A percentile compares a stretch with the other conserved stretches of the same genome.
These are phyloP conservation scores for Ruditapes philippinarum DNA, from an alignment of 1,140 invertebrate genomes.

Conservation along the genomic window DNA sequence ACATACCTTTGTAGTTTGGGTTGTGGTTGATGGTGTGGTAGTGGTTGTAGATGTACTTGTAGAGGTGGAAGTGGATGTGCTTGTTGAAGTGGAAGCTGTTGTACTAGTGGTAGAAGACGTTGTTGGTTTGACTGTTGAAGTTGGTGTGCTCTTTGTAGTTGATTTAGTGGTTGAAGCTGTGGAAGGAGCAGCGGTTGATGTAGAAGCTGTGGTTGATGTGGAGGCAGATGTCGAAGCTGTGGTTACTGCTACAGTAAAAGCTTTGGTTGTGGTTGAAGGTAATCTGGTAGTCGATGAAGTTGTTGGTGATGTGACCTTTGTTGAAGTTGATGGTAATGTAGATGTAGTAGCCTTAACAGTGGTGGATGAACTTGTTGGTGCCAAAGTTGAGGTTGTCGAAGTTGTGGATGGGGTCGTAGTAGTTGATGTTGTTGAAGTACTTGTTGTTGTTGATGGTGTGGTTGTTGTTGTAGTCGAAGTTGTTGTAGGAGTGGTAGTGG, in stretches of 20 bases:
- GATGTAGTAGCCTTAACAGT: neutral
- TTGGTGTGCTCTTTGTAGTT: neutral
- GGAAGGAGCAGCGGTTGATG: neutral
- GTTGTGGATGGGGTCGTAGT: neutral
- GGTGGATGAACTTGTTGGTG: neutral
- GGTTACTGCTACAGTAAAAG: neutral
- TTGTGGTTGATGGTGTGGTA: constrained; percentile 25
- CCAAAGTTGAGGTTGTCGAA: neutral
- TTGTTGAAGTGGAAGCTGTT: constrained; percentile 3
- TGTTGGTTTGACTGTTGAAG: neutral
- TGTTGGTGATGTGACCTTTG: neutral
- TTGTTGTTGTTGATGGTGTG: neutral
- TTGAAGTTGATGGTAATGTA: neutral
- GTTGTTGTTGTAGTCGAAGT: neutral
- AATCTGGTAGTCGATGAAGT: neutral
- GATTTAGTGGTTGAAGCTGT: neutral
- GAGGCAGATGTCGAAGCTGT: neutral
- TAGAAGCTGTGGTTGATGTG: neutral
- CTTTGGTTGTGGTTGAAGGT: neutral
- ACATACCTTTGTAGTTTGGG: constrained; percentile 11
- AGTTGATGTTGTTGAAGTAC: neutral
- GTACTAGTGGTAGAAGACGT: neutral
- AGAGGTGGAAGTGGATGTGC: neutral
- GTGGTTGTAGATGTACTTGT: constrained; percentile 4
- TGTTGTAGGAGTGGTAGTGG: neutral